Base-by-base conservation (phyloP, 2,113 vertebrate species). In the Calyptommatus sinebrachiatus region DNA sequence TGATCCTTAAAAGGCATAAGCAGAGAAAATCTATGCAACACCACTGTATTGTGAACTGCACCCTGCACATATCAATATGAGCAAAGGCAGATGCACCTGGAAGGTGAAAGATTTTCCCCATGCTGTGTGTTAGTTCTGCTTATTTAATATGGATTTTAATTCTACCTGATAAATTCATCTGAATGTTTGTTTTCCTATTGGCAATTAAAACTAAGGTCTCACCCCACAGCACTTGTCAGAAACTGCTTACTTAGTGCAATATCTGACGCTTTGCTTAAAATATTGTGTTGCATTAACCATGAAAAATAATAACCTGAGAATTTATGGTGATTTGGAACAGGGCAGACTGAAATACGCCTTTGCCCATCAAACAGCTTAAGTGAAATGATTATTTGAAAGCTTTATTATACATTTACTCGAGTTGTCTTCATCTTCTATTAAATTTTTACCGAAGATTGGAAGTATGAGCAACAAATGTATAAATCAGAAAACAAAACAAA, bases 181-280 rank as follows among this genome's bases (percentile, higher is more conserved):
- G 28, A 69, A 75, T 75, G 26, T 77, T 57, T 67, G 18, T 80
- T 61, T 69, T 81, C 50, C 62, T 77, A n/a, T 41, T 73, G 69
- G 31, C 61, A 72, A 24, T 53, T 72, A 67, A 18, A 48, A 82
- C 53, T 66, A 80, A 87, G 20, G 72, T 79, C 28, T 83, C 62
- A 83, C 67, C 82, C 71, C 72, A 86, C 84, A 83, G 80, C 76
- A 70, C 48, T 57, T 89, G 83, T 62, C 81, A 76, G 60, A 84
- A 80, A 78, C 29, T 77, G 22, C 71, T 88, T 86, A 74, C 78
- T 76, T 87, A 89, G 81, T 78, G 84, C 63, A 31, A 18, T 86
- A 89, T 89, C 79, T 76, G 83, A 86, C 68, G 28, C 69, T 90
- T 84, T 68, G 80, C 61, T 89, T 71, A 78, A 81, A 76, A 87